Base-by-base conservation (phyloP, 2,888 invertebrate species). In the Griposia aprilina region DNA sequence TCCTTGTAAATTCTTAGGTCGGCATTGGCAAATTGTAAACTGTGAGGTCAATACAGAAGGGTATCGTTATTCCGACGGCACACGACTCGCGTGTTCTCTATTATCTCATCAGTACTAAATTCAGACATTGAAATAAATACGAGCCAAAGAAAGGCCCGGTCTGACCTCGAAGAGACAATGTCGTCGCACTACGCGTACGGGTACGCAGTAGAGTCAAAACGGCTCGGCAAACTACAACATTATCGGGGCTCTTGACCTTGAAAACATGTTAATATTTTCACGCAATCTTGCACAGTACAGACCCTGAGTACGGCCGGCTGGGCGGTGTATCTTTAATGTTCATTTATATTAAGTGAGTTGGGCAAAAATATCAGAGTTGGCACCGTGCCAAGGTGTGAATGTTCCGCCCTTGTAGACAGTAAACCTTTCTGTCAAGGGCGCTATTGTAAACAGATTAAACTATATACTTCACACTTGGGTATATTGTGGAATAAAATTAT, bases 311-410 rank as follows among this genome's bases (percentile, higher is more conserved):
- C 69, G 59, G 62, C 41, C 62, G 70, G 73, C 72, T 60, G 67
- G 45, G 67, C 30, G 66, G 73, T 87, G 75, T 87, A 80, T 87
- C 80, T 88, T 88, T 78, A 85, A 87, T 82, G 86, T 81, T 81
- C 81, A 88, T 88, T 80, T 81, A 82, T 87, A 88, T 88, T 81
- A 87, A 87, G 87, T 80, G 70, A 85, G 76, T 81, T 45, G 63
- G 68, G 76, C 70, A 72, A 78, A 88, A 83, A 85, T 82, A 83
- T 78, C 65, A 69, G 74, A 66, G 52, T 75, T 88, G 88, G 88
- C 87, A n/a, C 17, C 10, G 23, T 48, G 89, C 88, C 88, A 88
- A 78, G 20, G 66, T 74, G 78, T 70, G 62, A 81, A 70, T 75
- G 78, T 86, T 79, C 63, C 52, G 75, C 85, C 72, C 87, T 84